Evolutionary conservation across 2,888 invertebrate species (phyloP), one percentile per base, ranked within the genome.

Genomic region (Calameuta filiformis): DNA sequence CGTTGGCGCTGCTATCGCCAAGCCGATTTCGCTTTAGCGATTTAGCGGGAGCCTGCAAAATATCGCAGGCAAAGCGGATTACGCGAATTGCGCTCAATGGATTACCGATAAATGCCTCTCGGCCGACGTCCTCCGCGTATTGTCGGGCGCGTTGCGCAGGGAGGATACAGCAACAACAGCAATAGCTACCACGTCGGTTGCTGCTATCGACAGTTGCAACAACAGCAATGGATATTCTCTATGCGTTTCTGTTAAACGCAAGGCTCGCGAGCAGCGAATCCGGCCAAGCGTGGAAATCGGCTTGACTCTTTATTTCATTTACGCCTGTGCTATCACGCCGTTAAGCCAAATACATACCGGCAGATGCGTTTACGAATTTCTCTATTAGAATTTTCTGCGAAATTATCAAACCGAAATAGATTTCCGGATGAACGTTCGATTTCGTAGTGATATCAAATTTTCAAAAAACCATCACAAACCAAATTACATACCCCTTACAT

Each of bases 21-120:
- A 68, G 76, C 78, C 81, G 77, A 80, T 78, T 79, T 75, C 78
- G 78, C 4, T 69, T 69, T n/a, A 6, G 69, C 69, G 69, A 69
- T 69, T 69, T 69, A 69, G 30, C 31, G 12, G 4, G 6, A 30
- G 69, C 76, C 77, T 81, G 79, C 79, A 81, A 82, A 84, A 84
- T 84, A 82, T 83, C 81, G 79, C 75, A 75, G 76, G 80, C 82
- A 84, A 84, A 83, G 81, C 80, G 84, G 84, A 84, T 84, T 84
- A 84, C 81, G 81, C 81, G 79, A 80, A 84, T 84, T 84, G 83
- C 77, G 81, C 81, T 80, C 81, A 74, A 76, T 80, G 84, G 84
- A 84, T 84, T 84, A 80, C 80, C 82, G 79, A 79, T 80, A 78
- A 82, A 84, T 84, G 79, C 79, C 81, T 76, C 81, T 69, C 73